phyloP scores from a whole-genome alignment of 2,797 vertebrate genomes.

The Rhinophrynus dorsalis region DNA sequence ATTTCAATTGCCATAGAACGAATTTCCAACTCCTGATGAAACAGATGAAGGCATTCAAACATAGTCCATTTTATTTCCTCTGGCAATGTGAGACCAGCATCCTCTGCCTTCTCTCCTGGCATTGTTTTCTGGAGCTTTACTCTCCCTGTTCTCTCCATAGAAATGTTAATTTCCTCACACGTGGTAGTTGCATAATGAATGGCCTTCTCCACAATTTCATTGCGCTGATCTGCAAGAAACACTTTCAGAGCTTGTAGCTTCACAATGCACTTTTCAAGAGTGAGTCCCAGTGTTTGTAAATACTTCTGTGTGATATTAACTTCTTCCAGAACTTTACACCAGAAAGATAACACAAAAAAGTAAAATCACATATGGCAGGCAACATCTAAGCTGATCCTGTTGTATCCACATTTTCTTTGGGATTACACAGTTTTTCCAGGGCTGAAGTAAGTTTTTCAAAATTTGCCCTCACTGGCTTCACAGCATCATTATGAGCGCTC shows the following conservation, averaged over 20 bases:
- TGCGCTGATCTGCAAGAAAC: background rate
- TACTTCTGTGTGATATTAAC: constrained; percentile 4
- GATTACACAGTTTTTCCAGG: background rate
- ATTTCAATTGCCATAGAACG: too few species aligned
- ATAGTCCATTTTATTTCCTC: too few species aligned
- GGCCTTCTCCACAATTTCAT: background rate
- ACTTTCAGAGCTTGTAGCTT: background rate
- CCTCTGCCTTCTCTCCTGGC: too few species aligned
- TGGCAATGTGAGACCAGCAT: constrained; percentile 5
- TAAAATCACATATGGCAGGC: background rate
- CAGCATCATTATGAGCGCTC: constrained; percentile 3
- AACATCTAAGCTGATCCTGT: background rate
- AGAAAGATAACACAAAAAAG: constrained; percentile 11
- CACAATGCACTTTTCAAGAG: background rate
- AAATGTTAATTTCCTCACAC: background rate
- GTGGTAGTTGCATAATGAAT: background rate
- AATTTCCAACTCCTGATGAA: background rate
- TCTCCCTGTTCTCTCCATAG: background rate
- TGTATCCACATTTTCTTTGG: constrained; percentile 1
- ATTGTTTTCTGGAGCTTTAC: background rate
- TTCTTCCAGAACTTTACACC: background rate
- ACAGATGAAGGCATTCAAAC: constrained; percentile 2
- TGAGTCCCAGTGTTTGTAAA: constrained; percentile 6
- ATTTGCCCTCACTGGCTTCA: background rate
- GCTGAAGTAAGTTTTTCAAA: background rate